Percentiles rank a stretch among this genome's conserved stretches.
These are phyloP conservation scores for Cylindroiulus punctatus DNA, from an alignment of 2,888 invertebrate species.

Conservation along the genomic window DNA sequence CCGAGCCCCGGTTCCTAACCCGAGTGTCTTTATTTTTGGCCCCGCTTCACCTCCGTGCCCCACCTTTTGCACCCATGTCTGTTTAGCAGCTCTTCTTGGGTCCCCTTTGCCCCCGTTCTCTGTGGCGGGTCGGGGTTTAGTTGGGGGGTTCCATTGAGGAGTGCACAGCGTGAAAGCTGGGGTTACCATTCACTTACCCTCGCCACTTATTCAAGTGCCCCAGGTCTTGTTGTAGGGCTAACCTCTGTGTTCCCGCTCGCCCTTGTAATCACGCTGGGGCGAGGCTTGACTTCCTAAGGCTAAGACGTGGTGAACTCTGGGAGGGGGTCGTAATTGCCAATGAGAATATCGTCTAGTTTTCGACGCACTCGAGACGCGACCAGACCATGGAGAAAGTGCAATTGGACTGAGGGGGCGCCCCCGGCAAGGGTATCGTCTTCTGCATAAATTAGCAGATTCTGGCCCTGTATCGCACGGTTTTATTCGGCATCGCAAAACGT, in stretches of 20 bases:
- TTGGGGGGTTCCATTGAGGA: conserved; percentile 36
- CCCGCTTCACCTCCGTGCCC: conserved; percentile 40
- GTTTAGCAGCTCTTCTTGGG: conserved; percentile 37
- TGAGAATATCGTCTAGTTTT: conserved; percentile 21
- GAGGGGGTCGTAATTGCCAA: background rate
- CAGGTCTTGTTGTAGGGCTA: conserved; percentile 40
- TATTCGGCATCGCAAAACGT: conserved; percentile 9
- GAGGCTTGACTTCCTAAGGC: conserved; percentile 37
- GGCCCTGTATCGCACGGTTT: background rate
- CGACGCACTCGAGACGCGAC: background rate
- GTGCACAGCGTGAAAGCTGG: conserved; percentile 43
- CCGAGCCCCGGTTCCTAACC: background rate
- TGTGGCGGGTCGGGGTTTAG: conserved; percentile 24
- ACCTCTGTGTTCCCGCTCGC: conserved; percentile 43
- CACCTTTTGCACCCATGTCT: conserved; percentile 36
- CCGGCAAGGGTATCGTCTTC: conserved; percentile 15
- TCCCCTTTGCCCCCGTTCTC: conserved; percentile 45
- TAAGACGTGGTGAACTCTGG: conserved; percentile 20
- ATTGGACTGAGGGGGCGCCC: background rate
- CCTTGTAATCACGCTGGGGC: conserved; percentile 43
- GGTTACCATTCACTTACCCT: conserved; percentile 45
- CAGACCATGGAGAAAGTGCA: conserved; percentile 37
- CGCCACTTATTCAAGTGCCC: conserved; percentile 41
- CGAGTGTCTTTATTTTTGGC: conserved; percentile 31
- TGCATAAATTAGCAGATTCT: conserved; percentile 14